Conservation (phyloP, 2,797 vertebrate species). For the Clarias platycephalus region DNA sequence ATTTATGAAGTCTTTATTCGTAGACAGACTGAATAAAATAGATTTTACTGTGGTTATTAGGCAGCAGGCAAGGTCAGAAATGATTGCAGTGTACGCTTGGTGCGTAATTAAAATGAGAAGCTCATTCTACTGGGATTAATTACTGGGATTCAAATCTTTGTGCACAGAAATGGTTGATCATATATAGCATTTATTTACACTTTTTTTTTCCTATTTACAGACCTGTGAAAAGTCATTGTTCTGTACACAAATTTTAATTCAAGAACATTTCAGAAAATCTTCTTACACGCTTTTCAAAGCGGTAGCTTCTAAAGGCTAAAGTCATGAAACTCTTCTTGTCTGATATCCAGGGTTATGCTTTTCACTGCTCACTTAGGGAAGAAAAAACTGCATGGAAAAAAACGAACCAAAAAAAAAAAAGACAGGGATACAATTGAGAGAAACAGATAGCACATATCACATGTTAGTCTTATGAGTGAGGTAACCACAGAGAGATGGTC, state of each 20-base stretch:
- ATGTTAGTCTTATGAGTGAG: slow-evolving; percentile 31
- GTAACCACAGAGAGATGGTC: slow-evolving; percentile 27
- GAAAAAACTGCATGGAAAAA: slow-evolving; percentile 26
- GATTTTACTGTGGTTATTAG: neutral
- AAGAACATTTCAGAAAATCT: slow-evolving; percentile 62
- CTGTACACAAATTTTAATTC: slow-evolving; percentile 79
- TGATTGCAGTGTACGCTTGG: neutral
- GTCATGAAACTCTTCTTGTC: slow-evolving; percentile 29
- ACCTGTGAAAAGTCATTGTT: slow-evolving; percentile 74
- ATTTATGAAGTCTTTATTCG: neutral
- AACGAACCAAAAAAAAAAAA: neutral
- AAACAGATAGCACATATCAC: neutral
- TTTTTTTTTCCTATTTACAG: slow-evolving; percentile 78
- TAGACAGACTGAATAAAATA: neutral
- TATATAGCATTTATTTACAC: slow-evolving; percentile 84
- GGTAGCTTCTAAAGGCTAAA: slow-evolving; percentile 43
- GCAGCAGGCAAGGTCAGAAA: neutral
- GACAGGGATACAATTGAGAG: neutral
- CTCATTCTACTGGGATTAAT: neutral
- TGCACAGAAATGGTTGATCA: slow-evolving; percentile 55
- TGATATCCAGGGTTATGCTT: slow-evolving; percentile 55
- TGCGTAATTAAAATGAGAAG: slow-evolving; percentile 1
- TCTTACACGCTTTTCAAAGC: slow-evolving; percentile 50
- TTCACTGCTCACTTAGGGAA: slow-evolving; percentile 22
- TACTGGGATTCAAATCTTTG: neutral